Evolutionary conservation across 2,888 invertebrate species (phyloP).

Genomic region (Watsonalla binaria): DNA sequence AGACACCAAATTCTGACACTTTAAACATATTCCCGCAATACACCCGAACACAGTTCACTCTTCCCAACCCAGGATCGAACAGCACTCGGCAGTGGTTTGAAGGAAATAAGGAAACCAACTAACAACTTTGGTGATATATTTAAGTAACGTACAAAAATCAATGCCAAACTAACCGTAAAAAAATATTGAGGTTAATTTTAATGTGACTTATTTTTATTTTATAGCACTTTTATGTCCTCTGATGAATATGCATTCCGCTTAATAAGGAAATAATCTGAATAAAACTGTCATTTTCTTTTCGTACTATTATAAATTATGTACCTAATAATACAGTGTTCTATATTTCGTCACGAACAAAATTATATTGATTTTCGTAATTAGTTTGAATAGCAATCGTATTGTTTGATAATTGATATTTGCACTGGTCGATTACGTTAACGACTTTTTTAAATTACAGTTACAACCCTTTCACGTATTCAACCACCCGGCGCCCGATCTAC

Average conservation of each 20-base stretch:
- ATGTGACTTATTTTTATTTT: neutral
- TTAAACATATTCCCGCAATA: too few relatives aligned
- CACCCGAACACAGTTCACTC: too few relatives aligned
- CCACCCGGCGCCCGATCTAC: constrained; percentile 4
- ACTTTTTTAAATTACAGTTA: constrained; percentile 17
- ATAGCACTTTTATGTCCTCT: neutral
- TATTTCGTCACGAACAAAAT: neutral
- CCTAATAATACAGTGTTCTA: neutral
- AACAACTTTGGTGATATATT: too few relatives aligned
- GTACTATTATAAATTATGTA: neutral
- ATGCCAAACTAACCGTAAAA: neutral
- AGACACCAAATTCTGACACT: too few relatives aligned
- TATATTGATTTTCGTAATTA: neutral
- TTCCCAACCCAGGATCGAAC: too few relatives aligned
- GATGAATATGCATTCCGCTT: neutral
- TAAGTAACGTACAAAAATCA: too few relatives aligned
- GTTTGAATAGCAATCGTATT: too few relatives aligned
- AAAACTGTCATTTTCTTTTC: neutral
- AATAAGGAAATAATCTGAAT: constrained; percentile 3
- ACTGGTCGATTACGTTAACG: too few relatives aligned
- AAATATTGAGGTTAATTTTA: neutral
- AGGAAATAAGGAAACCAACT: too few relatives aligned
- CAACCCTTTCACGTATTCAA: constrained; percentile 27
- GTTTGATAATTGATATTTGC: too few relatives aligned
- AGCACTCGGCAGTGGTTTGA: too few relatives aligned